Conservation (phyloP, 1,140 invertebrate species). For the Trichogramma pretiosum region DNA sequence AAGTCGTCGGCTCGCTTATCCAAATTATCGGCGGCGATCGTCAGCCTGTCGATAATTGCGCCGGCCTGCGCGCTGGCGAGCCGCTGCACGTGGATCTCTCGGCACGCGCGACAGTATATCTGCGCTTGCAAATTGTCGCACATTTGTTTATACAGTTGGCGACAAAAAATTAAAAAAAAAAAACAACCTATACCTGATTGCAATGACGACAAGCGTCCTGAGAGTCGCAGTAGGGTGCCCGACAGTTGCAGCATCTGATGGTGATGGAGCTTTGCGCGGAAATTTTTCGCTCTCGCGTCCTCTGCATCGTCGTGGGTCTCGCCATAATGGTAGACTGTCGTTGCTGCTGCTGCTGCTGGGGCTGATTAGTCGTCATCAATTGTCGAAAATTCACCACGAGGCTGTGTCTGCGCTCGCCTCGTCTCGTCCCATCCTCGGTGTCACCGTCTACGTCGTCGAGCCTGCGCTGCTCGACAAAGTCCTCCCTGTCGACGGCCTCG, state of each 20-base stretch:
- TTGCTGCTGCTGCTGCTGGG: neutral
- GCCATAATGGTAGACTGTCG: no score
- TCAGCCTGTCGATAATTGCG: slow-evolving; percentile 46
- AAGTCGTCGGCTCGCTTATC: slow-evolving; percentile 48
- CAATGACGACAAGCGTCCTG: neutral
- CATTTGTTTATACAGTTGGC: no score
- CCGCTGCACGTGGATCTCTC: slow-evolving; percentile 47
- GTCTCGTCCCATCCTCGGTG: no score
- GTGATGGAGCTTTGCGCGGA: no score
- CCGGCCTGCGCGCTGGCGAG: slow-evolving; percentile 31
- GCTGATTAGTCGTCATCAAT: no score
- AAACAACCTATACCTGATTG: neutral
- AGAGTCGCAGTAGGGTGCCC: neutral
- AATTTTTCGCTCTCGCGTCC: no score
- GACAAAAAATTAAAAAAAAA: slow-evolving; percentile 14
- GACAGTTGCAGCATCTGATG: slow-evolving; percentile 39
- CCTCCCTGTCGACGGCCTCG: slow-evolving; percentile 13
- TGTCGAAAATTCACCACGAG: slow-evolving; percentile 17
- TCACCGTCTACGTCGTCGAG: slow-evolving; percentile 18
- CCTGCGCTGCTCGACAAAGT: neutral
- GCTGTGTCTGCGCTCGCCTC: no score
- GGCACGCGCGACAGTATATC: slow-evolving; percentile 51
- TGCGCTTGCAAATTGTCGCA: no score
- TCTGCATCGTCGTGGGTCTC: no score
- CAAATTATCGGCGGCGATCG: slow-evolving; percentile 40